Base-by-base conservation (phyloP, 2,888 invertebrate species). In the Sarcophaga caerulescens region DNA sequence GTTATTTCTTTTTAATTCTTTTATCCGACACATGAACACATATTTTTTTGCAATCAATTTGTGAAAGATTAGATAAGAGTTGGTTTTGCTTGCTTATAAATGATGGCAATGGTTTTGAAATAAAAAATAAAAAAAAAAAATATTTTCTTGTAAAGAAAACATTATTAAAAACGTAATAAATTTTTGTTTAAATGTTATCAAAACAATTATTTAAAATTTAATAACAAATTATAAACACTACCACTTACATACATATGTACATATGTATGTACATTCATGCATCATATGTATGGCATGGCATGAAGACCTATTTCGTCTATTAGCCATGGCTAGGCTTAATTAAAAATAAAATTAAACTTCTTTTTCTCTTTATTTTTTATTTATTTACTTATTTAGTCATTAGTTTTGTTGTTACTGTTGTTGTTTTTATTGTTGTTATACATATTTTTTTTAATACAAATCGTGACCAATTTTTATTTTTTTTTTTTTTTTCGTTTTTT, bases 401-500 rank as follows among this genome's bases (percentile, higher is more conserved):
- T 63, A 21, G 52, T 47, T 69, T 11, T 23, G 14, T 60, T 21
- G 14, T 8, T 59, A n/a, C 8, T 10, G 14, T 10, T 19, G 60
- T 17, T 60, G 5, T 60, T 19, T 60, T 66, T 44, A 66, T 17
- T 8, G 1, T 21, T 47, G 19, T 47, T 57, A 17, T 12, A n/a
- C n/a, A n/a, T 65, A 25, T 19, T 65, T 71, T 52, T 57, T 23
- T 14, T 6, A 59, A 45, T 73, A 11, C 8, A 45, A 84, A 21
- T 84, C 79, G 84, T 84, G 84, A 79, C 69, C 84, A 84, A 63
- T 79, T 77, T 2, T 35, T 35, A 3, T 25, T 77, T 35, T 35
- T 35, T 35, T 35, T n/a, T n/a, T n/a, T n/a, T n/a, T n/a, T n/a
- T n/a, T n/a, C n/a, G n/a, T n/a, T n/a, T 10, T 35, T 35, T 35